Evolutionary conservation across 2,113 vertebrate genomes (phyloP).

Genomic region (Calidris pygmaea): DNA sequence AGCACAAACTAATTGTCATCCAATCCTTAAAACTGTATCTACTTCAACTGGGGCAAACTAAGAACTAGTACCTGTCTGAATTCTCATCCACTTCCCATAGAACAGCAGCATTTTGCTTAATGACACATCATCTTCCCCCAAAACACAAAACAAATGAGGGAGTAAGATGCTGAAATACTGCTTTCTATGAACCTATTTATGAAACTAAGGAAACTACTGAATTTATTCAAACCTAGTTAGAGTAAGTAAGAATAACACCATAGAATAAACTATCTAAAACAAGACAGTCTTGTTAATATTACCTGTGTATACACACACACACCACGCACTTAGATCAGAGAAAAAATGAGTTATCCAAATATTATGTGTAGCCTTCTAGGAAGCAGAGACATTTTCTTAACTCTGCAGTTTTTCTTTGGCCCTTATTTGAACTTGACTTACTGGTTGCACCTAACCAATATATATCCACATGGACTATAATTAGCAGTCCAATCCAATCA

Average conservation of each 20-base stretch:
- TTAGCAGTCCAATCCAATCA: slow-evolving; percentile 61
- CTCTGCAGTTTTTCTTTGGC: background rate
- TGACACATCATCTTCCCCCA: background rate
- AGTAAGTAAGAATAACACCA: background rate
- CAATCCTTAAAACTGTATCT: background rate
- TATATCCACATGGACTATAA: slow-evolving; percentile 26
- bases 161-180: background rate
- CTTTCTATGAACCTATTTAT: background rate
- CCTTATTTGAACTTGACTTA: slow-evolving; percentile 38
- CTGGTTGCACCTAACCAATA: slow-evolving; percentile 30
- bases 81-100: background rate
- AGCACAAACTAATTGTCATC: background rate
- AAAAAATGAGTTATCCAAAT: background rate
- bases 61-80: background rate
- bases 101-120: background rate
- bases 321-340: background rate
- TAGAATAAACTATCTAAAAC: background rate
- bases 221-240: background rate
- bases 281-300: background rate
- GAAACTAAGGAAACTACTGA: background rate
- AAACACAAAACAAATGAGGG: background rate
- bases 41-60: background rate
- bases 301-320: background rate
- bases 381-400: background rate
- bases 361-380: background rate